Evolutionary conservation across 2,888 invertebrate species (phyloP).

Genomic region (Drosophila suboccidentalis): DNA sequence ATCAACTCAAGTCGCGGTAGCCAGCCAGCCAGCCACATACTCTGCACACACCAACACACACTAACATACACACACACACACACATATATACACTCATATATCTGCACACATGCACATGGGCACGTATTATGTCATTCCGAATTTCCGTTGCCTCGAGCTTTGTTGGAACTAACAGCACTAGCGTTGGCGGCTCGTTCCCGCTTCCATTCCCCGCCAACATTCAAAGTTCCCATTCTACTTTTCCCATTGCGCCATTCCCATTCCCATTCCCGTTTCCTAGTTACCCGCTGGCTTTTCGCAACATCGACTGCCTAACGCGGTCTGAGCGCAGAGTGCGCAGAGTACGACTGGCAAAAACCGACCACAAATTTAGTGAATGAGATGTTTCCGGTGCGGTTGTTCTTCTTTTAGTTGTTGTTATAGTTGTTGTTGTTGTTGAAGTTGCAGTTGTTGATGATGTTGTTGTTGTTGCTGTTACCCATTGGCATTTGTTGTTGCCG

Average conservation of each 20-base stretch:
- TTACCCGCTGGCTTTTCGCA: conserved; percentile 73
- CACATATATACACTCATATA: conserved; percentile 13
- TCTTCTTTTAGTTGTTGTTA: conserved; percentile 48
- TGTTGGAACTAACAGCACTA: conserved; percentile 74
- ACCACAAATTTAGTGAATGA: conserved; percentile 83
- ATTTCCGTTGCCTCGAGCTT: conserved; percentile 80
- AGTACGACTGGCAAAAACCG: conserved; percentile 66
- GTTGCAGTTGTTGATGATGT: conserved; percentile 29
- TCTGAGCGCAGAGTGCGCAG: conserved; percentile 35
- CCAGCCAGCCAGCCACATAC: conserved; percentile 65
- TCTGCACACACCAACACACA: conserved; percentile 33
- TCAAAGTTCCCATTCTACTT: conserved; percentile 11
- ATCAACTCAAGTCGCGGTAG: conserved; percentile 81
- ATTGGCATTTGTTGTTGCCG: conserved; percentile 36
- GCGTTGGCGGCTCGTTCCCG: conserved; percentile 47
- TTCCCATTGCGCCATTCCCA: conserved; percentile 1
- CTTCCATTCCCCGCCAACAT: conserved; percentile 7
- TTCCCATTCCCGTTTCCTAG: conserved; percentile 27
- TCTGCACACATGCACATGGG: conserved; percentile 58
- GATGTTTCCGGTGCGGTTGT: conserved; percentile 83
- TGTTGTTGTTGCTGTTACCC: conserved; percentile 33
- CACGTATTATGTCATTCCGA: conserved; percentile 80
- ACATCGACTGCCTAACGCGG: conserved; percentile 79
- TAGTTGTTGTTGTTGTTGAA: conserved; percentile 26
- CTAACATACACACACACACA: conserved; percentile 12